Percentiles rank a stretch among this genome's conserved stretches.
These are phyloP conservation scores for Microctenopoma lineatum DNA, from an alignment of 2,797 vertebrate species.

Conservation along the genomic window DNA sequence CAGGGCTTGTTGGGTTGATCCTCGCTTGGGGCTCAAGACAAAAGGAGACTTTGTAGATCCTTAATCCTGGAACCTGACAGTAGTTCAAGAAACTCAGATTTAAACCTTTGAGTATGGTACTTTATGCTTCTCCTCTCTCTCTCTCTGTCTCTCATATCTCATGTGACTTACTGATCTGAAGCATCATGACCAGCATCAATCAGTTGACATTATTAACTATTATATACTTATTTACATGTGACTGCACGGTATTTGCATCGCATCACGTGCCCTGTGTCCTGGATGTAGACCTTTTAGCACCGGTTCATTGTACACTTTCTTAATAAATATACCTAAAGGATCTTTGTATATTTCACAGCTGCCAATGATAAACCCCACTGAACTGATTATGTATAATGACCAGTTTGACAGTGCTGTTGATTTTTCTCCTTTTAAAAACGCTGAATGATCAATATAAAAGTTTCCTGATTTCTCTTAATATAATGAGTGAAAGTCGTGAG, in stretches of 20 bases:
- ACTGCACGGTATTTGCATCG: not conserved
- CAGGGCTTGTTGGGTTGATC: too few relatives aligned
- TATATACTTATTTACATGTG: not conserved
- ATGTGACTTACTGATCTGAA: too few relatives aligned
- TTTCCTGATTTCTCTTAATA: conserved; percentile 47
- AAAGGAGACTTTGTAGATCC: too few relatives aligned
- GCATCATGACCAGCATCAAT: too few relatives aligned
- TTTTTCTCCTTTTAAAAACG: conserved; percentile 37
- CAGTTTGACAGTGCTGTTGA: conserved; percentile 32
- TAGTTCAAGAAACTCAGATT: too few relatives aligned
- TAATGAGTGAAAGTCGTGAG: conserved; percentile 54
- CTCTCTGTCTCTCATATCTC: too few relatives aligned
- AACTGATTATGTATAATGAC: conserved; percentile 54
- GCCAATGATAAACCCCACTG: conserved; percentile 34
- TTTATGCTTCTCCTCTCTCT: too few relatives aligned
- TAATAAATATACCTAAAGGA: conserved; percentile 12
- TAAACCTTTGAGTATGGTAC: too few relatives aligned
- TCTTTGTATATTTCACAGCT: conserved; percentile 32
- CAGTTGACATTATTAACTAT: too few relatives aligned
- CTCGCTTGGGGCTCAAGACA: too few relatives aligned
- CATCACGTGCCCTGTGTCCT: too few relatives aligned
- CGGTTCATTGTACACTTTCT: not conserved
- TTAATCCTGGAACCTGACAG: too few relatives aligned
- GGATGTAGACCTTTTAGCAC: not conserved
- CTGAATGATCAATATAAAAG: conserved; percentile 63